Evolutionary conservation across 2,797 vertebrate genomes (phyloP), one percentile per base, ranked within the genome.

Genomic region (Ctenochaetus hawaiiensis): DNA sequence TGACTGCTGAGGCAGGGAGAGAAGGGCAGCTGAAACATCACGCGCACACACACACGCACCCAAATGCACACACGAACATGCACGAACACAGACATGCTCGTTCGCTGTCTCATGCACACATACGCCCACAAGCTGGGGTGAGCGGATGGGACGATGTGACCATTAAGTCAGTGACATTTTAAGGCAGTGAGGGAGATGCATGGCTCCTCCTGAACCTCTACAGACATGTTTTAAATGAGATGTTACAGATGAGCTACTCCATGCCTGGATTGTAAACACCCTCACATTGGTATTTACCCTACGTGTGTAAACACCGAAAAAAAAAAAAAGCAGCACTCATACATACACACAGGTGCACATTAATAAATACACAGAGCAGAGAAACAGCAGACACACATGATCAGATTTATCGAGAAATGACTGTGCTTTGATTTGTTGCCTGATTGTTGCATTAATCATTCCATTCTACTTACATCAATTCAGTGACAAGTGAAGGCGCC

Each of bases 111-210:
- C 56, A 65, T 47, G 48, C 61, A 57, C 54, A 67, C 64, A 66
- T 49, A n/a, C 45, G 57, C 71, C 69, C 18, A 68, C 65, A 82
- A 65, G 73, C 72, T 41, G 61, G 69, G 70, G 64, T 4, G 43
- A 89, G 85, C 30, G 67, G 75, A 80, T 83, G 75, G 82, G 79
- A 80, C 84, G 91, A 91, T 89, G 88, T 80, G 82, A 81, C 89
- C 90, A 92, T 92, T 92, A 92, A 93, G 83, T 90, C 91, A 39
- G 90, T 93, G 92, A 94, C 92, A 93, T 94, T 93, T 94, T 84
- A 84, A 92, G 87, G 88, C 83, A 84, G 87, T 57, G 84, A 82
- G 72, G 79, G 83, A 89, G 88, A 92, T 81, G 77, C 88, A 82
- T 83, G 82, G 78, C 83, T 88, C 71, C 77, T 76, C 77, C 60